Evolutionary conservation across 2,888 invertebrate genomes (phyloP), one percentile per base, ranked within the genome.

Genomic region (Notodonta ziczac): DNA sequence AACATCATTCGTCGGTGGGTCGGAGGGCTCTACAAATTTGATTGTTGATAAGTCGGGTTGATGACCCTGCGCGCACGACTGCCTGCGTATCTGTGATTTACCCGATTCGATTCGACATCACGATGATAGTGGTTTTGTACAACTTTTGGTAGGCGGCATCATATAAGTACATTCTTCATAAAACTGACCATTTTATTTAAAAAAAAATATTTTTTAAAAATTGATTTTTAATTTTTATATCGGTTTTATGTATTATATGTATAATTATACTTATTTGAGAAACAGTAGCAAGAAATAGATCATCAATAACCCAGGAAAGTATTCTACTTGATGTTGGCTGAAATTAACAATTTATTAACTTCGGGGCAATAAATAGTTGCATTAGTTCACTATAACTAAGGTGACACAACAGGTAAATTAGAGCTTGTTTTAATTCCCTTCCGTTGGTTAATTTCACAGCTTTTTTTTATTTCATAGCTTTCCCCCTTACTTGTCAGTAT

Each of bases 11-110:
- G 62, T 66, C 61, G 63, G 55, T 60, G 65, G 60, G 70, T 72
- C 66, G 69, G 75, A 78, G 83, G 84, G 84, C 84, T 83, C 81
- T 80, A 87, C 82, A 81, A 84, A 84, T 86, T 88, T 85, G 82
- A 89, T 86, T 85, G 87, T 86, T 88, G 88, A 89, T 89, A 90
- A 90, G 82, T 89, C 84, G 89, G 91, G 89, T 93, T 85, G 80
- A 81, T 75, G 88, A 88, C 85, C 88, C 83, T 86, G 82, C 79
- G 85, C 88, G 87, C 90, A 89, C 90, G 91, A 89, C 88, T 86
- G 80, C 76, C 79, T 55, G 40, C 52, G 52, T 52, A 52, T 52
- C 52, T 82, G 76, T 85, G 82, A 87, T 89, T 88, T 84, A 79
- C 84, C 73, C 76, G 76, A 78, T 77, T 87, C 79, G 82, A 88